Percentiles rank a stretch among this genome's conserved stretches.
phyloP scores from a whole-genome alignment of 2,797 vertebrate genomes.

The Lagorchestes hirsutus region DNA sequence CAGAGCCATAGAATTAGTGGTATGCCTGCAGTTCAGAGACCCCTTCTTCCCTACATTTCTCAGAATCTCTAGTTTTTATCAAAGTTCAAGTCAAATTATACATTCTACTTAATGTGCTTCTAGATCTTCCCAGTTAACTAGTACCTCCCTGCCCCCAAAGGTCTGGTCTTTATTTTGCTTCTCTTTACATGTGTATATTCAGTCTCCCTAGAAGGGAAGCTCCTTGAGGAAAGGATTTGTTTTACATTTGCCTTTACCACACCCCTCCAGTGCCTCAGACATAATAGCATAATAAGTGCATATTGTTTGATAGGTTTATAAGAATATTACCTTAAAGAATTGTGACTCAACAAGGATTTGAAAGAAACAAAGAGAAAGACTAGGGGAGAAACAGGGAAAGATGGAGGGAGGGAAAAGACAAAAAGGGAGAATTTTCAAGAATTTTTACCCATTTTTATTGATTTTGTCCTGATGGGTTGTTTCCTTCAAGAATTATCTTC shows the following conservation, averaged over 20 bases:
- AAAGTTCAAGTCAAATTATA: background rate
- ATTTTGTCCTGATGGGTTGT: background rate
- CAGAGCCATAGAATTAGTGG: background rate
- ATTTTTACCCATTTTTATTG: background rate
- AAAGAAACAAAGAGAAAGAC: background rate
- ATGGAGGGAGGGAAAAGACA: background rate
- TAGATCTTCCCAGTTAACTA: background rate
- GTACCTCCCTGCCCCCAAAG: background rate
- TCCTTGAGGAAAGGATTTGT: background rate
- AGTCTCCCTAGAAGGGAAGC: background rate
- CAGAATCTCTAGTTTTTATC: background rate
- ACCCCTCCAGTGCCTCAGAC: background rate
- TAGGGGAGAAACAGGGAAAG: background rate
- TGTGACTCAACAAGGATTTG: background rate
- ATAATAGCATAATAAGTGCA: background rate
- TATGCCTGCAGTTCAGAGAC: background rate
- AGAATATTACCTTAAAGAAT: background rate
- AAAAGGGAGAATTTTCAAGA: background rate
- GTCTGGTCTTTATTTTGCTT: background rate
- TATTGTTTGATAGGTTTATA: background rate
- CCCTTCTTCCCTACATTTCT: background rate
- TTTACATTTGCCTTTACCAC: background rate
- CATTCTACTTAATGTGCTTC: background rate
- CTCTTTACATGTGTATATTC: background rate
- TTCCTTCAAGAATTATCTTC: background rate